Evolutionary conservation across 2,888 invertebrate species (phyloP), one percentile per base, ranked within the genome.

Genomic region (Sericinus montela): DNA sequence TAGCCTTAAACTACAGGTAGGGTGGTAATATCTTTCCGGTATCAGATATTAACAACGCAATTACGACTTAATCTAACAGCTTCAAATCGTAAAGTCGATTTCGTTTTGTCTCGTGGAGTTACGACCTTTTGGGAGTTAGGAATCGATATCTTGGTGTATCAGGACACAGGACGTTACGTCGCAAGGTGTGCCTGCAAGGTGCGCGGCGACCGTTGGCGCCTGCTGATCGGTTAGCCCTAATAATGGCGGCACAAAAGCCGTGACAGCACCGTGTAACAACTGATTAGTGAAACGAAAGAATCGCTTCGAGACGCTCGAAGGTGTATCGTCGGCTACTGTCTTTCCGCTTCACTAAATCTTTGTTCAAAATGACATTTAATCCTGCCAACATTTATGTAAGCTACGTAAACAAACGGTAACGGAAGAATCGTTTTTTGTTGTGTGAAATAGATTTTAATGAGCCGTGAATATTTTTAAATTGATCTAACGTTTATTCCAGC

Each of bases 181-280:
- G 87, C 88, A 87, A 88, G 88, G 88, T 88, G 84, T 62, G 46
- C 59, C 59, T 11, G 85, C 88, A 88, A 88, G 87, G 88, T 87
- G 87, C 68, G 54, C 66, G 55, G 57, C 62, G 84, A 80, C 87
- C 84, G 86, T 86, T 86, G 83, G 59, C 64, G 65, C 61, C 54
- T 54, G 63, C 57, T 57, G 42, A 13, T 37, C 59, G 42, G 49
- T 46, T 57, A 54, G 56, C 73, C 74, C 74, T 80, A 75, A 79
- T 70, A 74, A 60, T 64, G 53, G 55, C 50, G 47, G 51, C 53
- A 36, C 40, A 23, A 45, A 37, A 50, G 52, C 66, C 71, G 73
- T 71, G 74, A 75, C 77, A 70, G 62, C 63, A 67, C 67, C 80
- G 80, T 78, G 75, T 77, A 80, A 72, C 67, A 79, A 78, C 78